phyloP scores from a whole-genome alignment of 1,140 invertebrate species.

The Bombyx mandarina region DNA sequence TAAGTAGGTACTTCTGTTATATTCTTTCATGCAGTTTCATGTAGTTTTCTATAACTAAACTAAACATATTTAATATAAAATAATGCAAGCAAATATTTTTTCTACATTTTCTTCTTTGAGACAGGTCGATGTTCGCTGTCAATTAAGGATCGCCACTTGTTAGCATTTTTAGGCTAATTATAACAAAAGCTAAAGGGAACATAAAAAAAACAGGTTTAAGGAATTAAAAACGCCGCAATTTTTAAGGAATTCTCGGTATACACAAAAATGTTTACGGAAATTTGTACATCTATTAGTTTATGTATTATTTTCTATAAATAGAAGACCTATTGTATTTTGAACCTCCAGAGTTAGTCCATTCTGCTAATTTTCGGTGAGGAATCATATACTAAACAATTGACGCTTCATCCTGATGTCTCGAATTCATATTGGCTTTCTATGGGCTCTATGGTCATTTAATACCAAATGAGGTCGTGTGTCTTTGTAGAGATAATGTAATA shows the following conservation, averaged over 20 bases:
- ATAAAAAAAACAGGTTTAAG: background rate
- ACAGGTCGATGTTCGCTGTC: background rate
- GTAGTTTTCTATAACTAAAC: background rate
- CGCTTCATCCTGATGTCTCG: no score
- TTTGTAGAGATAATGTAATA: no score
- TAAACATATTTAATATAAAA: background rate
- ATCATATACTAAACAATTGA: no score
- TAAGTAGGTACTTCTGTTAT: background rate
- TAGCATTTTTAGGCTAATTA: background rate
- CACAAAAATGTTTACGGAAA: background rate
- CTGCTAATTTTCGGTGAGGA: no score
- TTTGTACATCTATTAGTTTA: background rate
- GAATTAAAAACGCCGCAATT: no score
- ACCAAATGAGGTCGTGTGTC: no score
- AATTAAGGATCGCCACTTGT: background rate
- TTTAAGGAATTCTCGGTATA: background rate
- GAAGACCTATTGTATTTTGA: no score
- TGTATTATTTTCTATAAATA: no score
- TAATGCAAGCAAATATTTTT: background rate
- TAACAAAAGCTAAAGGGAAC: background rate
- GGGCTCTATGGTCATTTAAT: no score
- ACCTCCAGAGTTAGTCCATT: no score
- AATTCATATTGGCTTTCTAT: no score
- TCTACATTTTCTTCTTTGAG: background rate
- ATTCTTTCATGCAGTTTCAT: background rate